A percentile compares a stretch with the other conserved stretches of the same genome.
phyloP scores from a whole-genome alignment of 2,113 vertebrate genomes.

The Colossoma macropomum region DNA sequence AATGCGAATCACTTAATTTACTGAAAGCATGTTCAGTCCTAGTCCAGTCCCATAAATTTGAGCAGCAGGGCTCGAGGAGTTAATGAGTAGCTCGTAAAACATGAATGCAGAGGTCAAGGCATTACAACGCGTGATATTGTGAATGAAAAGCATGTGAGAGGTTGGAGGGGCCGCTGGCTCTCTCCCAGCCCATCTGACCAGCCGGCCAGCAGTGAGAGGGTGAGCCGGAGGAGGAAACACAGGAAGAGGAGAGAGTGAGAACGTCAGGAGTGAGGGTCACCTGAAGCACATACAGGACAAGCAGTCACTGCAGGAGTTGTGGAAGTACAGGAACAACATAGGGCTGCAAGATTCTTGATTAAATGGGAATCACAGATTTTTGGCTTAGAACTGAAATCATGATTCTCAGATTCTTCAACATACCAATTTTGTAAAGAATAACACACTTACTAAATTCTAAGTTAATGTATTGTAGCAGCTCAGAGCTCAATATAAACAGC shows the following conservation, averaged over 20 bases:
- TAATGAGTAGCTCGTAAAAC: conserved; percentile 78
- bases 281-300: background rate
- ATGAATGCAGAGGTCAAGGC: conserved; percentile 74
- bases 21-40: conserved; percentile 61
- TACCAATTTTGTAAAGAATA: too few species aligned
- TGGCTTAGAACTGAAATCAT: too few species aligned
- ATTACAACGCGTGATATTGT: conserved; percentile 70
- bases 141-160: conserved; percentile 77
- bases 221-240: conserved; percentile 16
- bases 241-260: conserved; percentile 21
- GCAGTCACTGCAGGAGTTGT: too few species aligned
- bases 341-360: too few species aligned
- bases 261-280: conserved; percentile 6
- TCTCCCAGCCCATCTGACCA: conserved; percentile 55
- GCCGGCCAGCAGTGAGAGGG: conserved; percentile 40
- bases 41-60: conserved; percentile 70
- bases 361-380: too few species aligned
- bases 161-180: conserved; percentile 50
- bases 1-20: conserved; percentile 55
- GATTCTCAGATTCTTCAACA: too few species aligned
- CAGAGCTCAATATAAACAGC: too few species aligned
- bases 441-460: too few species aligned
- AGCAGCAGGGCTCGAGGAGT: conserved; percentile 68
- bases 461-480: too few species aligned
- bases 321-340: background rate